Conservation (phyloP, 2,888 invertebrate genomes). For the Cylindroiulus punctatus region DNA sequence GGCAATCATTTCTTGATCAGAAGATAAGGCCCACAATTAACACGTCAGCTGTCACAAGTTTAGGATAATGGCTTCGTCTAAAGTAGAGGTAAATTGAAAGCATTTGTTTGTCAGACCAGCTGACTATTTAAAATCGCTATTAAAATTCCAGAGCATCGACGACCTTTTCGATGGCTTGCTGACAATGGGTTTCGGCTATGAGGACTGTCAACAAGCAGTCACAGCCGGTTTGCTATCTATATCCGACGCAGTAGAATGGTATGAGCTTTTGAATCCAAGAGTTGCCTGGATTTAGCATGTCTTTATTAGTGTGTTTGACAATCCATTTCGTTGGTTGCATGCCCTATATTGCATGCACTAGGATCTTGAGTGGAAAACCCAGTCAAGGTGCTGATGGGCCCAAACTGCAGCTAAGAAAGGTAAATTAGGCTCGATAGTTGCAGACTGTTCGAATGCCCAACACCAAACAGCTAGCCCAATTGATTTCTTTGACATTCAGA, state of each 20-base stretch:
- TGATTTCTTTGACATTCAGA: background rate
- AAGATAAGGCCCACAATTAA: too few relatives aligned
- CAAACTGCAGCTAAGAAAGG: conserved; percentile 6
- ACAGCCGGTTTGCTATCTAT: background rate
- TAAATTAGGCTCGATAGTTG: background rate
- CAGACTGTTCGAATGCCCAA: background rate
- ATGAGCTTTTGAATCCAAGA: background rate
- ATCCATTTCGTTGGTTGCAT: background rate
- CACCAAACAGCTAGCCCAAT: background rate
- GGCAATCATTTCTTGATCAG: background rate
- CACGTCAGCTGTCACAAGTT: background rate
- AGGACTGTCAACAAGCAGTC: background rate
- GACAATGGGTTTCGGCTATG: background rate
- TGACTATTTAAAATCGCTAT: background rate
- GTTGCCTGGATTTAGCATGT: background rate
- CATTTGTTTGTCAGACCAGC: background rate
- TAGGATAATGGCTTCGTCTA: background rate
- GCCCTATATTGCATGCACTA: background rate
- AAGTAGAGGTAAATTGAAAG: background rate
- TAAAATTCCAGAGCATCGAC: conserved; percentile 16
- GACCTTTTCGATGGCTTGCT: conserved; percentile 23
- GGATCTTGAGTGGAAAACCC: conserved; percentile 45
- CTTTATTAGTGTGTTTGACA: background rate
- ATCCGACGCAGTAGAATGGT: conserved; percentile 45
- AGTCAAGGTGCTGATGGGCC: background rate